These are phyloP conservation scores for Metridium senile DNA, from an alignment of 92 coral and sea anemone genomes.

Conservation along the genomic window DNA sequence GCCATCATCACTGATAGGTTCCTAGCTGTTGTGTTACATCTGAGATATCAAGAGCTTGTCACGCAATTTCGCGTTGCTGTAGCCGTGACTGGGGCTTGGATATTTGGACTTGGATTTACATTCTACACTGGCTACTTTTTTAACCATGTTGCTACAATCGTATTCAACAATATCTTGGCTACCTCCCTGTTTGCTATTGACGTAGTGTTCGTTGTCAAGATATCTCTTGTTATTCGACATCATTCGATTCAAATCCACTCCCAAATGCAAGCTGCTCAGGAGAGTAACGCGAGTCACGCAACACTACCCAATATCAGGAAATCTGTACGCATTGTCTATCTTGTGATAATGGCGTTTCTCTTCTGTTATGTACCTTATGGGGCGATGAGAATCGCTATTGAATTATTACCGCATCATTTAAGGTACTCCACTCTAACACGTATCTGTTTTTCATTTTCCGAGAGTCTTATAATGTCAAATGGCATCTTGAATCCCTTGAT, in stretches of 20 bases:
- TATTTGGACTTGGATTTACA: background rate
- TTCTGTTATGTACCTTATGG: conserved; percentile 20
- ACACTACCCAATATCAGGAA: conserved; percentile 6
- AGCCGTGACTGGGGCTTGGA: background rate
- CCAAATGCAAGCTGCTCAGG: conserved; percentile 10
- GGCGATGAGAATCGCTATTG: background rate
- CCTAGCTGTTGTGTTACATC: conserved; percentile 17
- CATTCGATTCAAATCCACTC: conserved; percentile 23
- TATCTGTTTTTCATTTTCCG: background rate
- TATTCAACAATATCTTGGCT: background rate
- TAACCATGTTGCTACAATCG: background rate
- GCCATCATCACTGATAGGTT: conserved; percentile 24
- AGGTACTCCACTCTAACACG: background rate
- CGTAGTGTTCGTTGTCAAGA: background rate
- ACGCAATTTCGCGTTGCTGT: conserved; percentile 5
- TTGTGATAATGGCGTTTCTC: conserved; percentile 12
- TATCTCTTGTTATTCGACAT: conserved; percentile 16
- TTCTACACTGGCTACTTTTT: background rate
- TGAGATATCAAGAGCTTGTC: conserved; percentile 18
- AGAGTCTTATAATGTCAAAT: conserved; percentile 23
- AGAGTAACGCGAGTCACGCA: background rate
- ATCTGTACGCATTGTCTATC: background rate
- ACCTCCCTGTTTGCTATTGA: background rate
- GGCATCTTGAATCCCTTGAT: conserved; percentile 19
- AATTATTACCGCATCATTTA: background rate